Conservation (phyloP, 2,888 invertebrate species). For the Nebria brevicollis region DNA sequence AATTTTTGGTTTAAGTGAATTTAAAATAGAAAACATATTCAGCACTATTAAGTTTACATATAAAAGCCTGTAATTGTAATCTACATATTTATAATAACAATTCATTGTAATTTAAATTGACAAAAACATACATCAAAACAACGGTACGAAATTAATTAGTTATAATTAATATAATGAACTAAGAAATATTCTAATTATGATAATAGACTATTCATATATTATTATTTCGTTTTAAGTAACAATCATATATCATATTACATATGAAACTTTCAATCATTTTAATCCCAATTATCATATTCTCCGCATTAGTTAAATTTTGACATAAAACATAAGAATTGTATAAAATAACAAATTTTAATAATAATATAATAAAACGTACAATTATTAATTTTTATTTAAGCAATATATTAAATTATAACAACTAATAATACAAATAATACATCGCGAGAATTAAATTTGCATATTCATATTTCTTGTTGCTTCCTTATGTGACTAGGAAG, state of each 20-base stretch:
- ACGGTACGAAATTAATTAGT: conserved; percentile 35
- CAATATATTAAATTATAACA: too few relatives aligned
- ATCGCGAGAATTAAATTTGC: too few relatives aligned
- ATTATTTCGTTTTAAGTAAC: neutral
- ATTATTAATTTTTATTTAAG: too few relatives aligned
- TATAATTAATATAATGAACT: conserved; percentile 32
- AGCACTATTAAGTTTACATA: conserved; percentile 35
- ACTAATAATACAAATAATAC: too few relatives aligned
- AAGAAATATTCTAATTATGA: conserved; percentile 33
- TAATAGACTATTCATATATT: neutral
- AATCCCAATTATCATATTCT: neutral
- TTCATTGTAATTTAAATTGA: conserved; percentile 39
- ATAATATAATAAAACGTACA: too few relatives aligned
- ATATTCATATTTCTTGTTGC: too few relatives aligned
- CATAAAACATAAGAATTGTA: neutral
- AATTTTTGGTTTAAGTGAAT: neutral
- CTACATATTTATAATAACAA: conserved; percentile 15
- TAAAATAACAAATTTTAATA: too few relatives aligned
- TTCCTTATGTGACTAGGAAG: neutral
- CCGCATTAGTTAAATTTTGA: neutral
- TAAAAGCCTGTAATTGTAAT: conserved; percentile 17
- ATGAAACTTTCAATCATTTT: neutral
- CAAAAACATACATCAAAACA: conserved; percentile 29
- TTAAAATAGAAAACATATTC: conserved; percentile 30
- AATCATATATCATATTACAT: neutral